Evolutionary conservation across 2,113 vertebrate genomes (phyloP).

Genomic region (Tetrax tetrax): DNA sequence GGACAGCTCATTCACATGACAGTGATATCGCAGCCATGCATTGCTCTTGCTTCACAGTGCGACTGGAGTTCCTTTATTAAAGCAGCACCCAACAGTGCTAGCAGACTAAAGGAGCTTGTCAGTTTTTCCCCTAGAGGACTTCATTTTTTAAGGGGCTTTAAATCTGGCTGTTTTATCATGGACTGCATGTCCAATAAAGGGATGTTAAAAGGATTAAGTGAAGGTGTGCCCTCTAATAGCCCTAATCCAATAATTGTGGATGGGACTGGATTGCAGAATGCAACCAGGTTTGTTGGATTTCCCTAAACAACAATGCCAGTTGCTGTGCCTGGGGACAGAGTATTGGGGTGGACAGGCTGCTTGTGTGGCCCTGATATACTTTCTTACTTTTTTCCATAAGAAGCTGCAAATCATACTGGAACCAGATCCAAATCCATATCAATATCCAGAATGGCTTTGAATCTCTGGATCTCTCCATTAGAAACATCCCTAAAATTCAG

Average conservation of each 20-base stretch:
- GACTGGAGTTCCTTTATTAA: not conserved
- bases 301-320: not conserved
- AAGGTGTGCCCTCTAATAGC: not conserved
- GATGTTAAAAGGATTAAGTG: slow-evolving; percentile 7
- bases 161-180: not conserved
- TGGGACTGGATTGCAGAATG: not conserved
- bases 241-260: not conserved
- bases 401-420: not conserved
- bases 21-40: not conserved
- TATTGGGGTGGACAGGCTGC: not conserved
- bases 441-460: not conserved
- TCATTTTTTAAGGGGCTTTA: not conserved
- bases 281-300: not conserved
- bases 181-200: not conserved
- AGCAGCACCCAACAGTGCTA: slow-evolving; percentile 20
- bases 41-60: not conserved
- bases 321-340: not conserved
- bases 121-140: not conserved
- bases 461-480: not conserved
- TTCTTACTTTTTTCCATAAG: not conserved
- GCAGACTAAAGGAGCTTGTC: not conserved
- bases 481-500: not conserved
- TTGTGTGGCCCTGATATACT: not conserved
- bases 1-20: not conserved
- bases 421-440: not conserved